A percentile compares a stretch with the other conserved stretches of the same genome.
phyloP scores from a whole-genome alignment of 2,113 vertebrate species.

The Esox niger region DNA sequence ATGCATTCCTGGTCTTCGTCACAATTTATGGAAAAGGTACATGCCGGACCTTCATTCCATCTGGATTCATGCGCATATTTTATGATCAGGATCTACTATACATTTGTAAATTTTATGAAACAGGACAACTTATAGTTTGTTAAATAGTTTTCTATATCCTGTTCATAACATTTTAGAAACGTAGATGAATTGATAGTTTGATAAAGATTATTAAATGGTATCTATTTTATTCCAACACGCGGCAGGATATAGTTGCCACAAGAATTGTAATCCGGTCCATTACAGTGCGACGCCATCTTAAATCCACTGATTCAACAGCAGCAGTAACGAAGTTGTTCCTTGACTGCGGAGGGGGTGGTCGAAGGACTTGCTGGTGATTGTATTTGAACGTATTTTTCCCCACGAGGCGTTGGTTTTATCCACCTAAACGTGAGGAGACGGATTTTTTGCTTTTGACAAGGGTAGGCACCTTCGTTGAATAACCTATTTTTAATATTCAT shows the following conservation, averaged over 20 bases:
- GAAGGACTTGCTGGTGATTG: slow-evolving; percentile 55
- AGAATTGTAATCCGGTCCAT: not conserved
- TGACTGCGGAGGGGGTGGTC: slow-evolving; percentile 56
- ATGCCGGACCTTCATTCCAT: not conserved
- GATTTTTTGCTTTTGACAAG: slow-evolving; percentile 62
- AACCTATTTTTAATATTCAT: slow-evolving; percentile 20
- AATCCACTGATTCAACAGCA: not conserved
- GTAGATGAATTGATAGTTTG: not conserved
- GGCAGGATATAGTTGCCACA: slow-evolving; percentile 8
- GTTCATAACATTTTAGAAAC: too few relatives aligned
- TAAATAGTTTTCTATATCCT: too few relatives aligned
- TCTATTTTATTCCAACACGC: slow-evolving; percentile 5
- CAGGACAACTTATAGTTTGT: not conserved
- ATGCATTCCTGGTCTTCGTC: not conserved
- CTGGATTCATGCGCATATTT: not conserved
- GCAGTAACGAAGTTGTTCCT: not conserved
- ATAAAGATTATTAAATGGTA: not conserved
- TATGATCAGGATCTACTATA: too few relatives aligned
- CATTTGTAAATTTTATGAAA: too few relatives aligned
- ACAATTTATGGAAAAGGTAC: slow-evolving; percentile 1
- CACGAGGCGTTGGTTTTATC: slow-evolving; percentile 46
- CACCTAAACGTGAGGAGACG: slow-evolving; percentile 47
- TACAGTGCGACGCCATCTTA: slow-evolving; percentile 7
- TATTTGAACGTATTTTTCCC: slow-evolving; percentile 44
- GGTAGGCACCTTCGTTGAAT: slow-evolving; percentile 59